A percentile compares a stretch with the other conserved stretches of the same genome.
phyloP scores from a whole-genome alignment of 2,797 vertebrate species.

The Serranus cabrilla region DNA sequence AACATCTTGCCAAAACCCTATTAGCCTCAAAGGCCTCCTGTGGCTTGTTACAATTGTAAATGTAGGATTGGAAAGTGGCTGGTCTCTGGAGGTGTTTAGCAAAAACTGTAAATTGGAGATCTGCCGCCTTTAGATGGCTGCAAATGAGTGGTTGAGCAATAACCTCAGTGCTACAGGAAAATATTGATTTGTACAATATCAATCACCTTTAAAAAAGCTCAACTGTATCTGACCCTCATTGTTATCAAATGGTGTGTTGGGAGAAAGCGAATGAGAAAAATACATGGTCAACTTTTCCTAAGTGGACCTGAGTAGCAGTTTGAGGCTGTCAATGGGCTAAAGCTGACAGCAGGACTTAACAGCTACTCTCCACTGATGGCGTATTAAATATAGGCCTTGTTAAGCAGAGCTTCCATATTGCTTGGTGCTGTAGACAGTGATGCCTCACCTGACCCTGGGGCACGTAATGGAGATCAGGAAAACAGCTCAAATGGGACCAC shows the following conservation, averaged over 20 bases:
- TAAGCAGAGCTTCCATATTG: neutral
- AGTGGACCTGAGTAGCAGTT: conserved; percentile 12
- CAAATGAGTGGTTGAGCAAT: too few species aligned
- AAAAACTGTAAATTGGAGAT: too few species aligned
- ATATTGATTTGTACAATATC: too few species aligned
- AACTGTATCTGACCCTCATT: neutral
- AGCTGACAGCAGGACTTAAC: conserved; percentile 49
- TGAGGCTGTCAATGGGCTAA: neutral
- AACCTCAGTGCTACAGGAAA: too few species aligned
- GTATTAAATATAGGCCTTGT: conserved; percentile 43
- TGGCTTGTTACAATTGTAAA: too few species aligned
- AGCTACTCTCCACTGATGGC: conserved; percentile 15
- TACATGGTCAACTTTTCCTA: neutral
- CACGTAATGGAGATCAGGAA: neutral
- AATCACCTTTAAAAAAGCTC: neutral
- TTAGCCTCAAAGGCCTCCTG: too few species aligned
- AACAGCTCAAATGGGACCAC: neutral
- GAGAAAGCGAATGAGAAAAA: neutral
- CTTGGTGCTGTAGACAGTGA: conserved; percentile 11
- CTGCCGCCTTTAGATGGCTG: neutral
- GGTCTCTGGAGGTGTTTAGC: too few species aligned
- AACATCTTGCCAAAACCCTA: too few species aligned
- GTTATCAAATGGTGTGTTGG: neutral
- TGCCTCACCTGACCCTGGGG: conserved; percentile 4
- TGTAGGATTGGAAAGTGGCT: too few species aligned